Base-by-base conservation (phyloP, 1,140 invertebrate genomes). In the Bombus haemorrhoidalis region DNA sequence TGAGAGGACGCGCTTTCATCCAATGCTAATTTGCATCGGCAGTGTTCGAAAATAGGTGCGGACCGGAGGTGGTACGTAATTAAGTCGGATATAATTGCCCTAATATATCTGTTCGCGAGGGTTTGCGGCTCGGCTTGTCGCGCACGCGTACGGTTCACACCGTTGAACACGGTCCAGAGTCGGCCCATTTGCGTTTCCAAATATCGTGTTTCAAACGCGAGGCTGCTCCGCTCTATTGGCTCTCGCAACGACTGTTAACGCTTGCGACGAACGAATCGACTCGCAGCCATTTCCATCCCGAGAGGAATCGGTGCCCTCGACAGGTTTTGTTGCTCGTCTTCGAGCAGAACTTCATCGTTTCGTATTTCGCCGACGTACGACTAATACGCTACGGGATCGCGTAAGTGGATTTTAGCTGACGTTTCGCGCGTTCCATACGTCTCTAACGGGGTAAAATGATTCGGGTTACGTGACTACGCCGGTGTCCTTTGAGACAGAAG, bases 11-110 rank as follows among this genome's bases (percentile, higher is more conserved):
- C 9, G 81, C 41, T 62, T 73, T 62, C 69, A 43, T n/a, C 37
- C n/a, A 22, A 22, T 22, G 43, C 34, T 77, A 83, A 83, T 83
- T 83, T 68, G 62, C 74, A 77, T 83, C 34, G 74, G 77, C 74
- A 57, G 59, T 4, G 62, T 83, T 75, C 43, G 62, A 83, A 80
- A 80, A 79, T 72, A 79, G 76, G 18, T 10, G 85, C 75, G 86
- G 86, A 83, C 87, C 82, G 87, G 85, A 80, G 74, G 83, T 47
- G 59, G 80, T 69, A 73, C 76, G 91, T 91, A 91, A 92, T 92
- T 93, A 92, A 84, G 87, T 85, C 81, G 86, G 85, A 92, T 89
- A 91, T 91, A 92, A 93, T 93, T 93, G 92, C 90, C 80, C 59
- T 92, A 92, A 92, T 92, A 89, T 85, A 79, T 84, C 83, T 72